Evolutionary conservation across 1,140 invertebrate species (phyloP), one percentile per base, ranked within the genome.

Genomic region (Euura saliciscinereae): DNA sequence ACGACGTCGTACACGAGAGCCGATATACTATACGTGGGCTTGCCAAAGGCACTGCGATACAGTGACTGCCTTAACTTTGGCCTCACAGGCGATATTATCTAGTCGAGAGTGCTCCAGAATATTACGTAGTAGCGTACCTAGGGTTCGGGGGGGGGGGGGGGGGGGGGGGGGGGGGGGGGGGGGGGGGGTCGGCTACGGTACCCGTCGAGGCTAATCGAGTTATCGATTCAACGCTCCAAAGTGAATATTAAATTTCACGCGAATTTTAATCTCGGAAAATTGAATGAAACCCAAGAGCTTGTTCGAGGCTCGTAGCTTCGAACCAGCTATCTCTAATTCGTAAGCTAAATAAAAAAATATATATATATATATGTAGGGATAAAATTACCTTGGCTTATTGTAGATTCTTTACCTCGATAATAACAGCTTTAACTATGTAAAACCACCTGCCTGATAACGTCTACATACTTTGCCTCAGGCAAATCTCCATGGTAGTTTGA

Each of bases 1-100:
- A 68, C 66, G 13, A 71, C 68, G 28, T 28, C 68, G 68, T 74
- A 68, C 68, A 44, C 67, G 42, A n/a, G 44, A 42, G 51, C 44
- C 46, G 59, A 28, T 71, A 43, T 64, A 66, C 44, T 71, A 43
- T 64, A 66, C 44, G 59, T 67, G 66, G 44, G 8, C 28, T 28
- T 45, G 5, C 44, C 13, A 45, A 51, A 72, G 46, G 66, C 44
- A 71, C 68, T 46, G 70, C 8, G 64, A 65, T 8, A 13, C 68
- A 28, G 64, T 67, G 7, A 65, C 51, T 74, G 75, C 75, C 76
- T 79, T 77, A 80, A 81, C 80, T 83, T 81, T 74, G 75, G 78
- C 80, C 78, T 80, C 78, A 80, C 71, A 80, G 78, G 44, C 75
- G 75, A 80, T 80, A 82, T 80, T 81, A 82, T 82, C 75, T 73